phyloP scores from a whole-genome alignment of 2,797 vertebrate genomes.

The Phyllotis vaccarum region DNA sequence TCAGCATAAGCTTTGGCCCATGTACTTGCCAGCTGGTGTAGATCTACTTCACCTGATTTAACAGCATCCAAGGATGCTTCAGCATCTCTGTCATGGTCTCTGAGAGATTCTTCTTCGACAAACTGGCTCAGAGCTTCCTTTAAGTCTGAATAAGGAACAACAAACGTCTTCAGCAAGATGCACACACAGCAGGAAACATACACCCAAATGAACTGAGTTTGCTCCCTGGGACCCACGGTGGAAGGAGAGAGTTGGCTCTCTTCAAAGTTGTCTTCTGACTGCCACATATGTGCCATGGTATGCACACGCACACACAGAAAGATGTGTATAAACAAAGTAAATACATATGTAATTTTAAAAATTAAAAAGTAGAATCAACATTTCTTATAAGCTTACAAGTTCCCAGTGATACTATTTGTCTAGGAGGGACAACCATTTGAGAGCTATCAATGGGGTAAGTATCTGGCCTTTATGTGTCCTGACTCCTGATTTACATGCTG shows the following conservation, averaged over 20 bases:
- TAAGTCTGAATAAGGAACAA: constrained; percentile 89
- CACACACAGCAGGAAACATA: background rate
- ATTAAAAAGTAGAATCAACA: background rate
- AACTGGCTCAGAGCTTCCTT: constrained; percentile 92
- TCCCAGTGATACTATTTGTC: background rate
- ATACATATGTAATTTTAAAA: background rate
- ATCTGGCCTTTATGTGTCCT: background rate
- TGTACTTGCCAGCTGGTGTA: constrained; percentile 91
- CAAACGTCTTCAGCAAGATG: background rate
- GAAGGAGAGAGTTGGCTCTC: background rate
- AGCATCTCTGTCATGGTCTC: constrained; percentile 93
- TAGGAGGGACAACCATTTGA: background rate
- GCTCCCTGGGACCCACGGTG: background rate
- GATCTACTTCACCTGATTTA: constrained; percentile 90
- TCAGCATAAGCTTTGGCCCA: constrained; percentile 96
- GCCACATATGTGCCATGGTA: no score
- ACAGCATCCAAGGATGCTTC: constrained; percentile 93
- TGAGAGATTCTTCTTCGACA: constrained; percentile 92
- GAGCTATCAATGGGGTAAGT: constrained; percentile 10
- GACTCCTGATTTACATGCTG: background rate
- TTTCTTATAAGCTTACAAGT: constrained; percentile 9
- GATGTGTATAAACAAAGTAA: background rate
- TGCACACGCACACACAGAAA: background rate
- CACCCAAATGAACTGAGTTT: background rate
- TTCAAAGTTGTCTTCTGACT: background rate